phyloP scores from a whole-genome alignment of 2,888 invertebrate species.

The Hermaeophaga mercurialis region DNA sequence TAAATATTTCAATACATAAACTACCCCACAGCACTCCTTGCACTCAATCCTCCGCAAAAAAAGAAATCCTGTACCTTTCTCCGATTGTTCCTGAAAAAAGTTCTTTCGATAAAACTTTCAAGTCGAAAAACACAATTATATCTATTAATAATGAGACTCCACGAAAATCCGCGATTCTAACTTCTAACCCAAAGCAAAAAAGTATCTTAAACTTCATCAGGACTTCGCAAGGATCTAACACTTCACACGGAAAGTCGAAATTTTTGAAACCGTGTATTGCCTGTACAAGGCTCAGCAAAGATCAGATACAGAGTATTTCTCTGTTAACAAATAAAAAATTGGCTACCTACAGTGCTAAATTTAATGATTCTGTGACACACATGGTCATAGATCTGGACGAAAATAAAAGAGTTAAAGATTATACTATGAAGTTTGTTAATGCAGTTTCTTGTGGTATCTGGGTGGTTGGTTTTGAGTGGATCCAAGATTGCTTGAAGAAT shows the following conservation, averaged over 20 bases:
- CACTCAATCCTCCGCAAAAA: slow-evolving; percentile 11
- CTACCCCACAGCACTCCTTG: slow-evolving; percentile 31
- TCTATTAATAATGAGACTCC: slow-evolving; percentile 12
- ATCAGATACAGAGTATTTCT: slow-evolving; percentile 46
- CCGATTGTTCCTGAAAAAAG: slow-evolving; percentile 28
- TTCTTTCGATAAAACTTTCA: not conserved
- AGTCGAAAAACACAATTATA: not conserved
- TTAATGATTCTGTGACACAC: slow-evolving; percentile 50
- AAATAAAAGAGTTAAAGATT: slow-evolving; percentile 48
- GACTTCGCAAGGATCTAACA: slow-evolving; percentile 16
- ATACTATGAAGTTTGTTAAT: slow-evolving; percentile 62
- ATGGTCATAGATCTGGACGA: slow-evolving; percentile 51
- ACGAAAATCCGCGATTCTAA: slow-evolving; percentile 34
- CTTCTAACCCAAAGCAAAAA: slow-evolving; percentile 50
- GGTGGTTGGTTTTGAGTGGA: slow-evolving; percentile 65
- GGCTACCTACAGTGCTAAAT: slow-evolving; percentile 45
- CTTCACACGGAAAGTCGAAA: slow-evolving; percentile 9
- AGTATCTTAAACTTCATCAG: slow-evolving; percentile 50
- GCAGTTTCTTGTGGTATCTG: slow-evolving; percentile 65
- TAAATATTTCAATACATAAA: not conserved
- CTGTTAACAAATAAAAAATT: slow-evolving; percentile 50
- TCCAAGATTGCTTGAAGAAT: slow-evolving; percentile 57
- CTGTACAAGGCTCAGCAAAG: slow-evolving; percentile 47
- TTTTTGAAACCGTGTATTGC: slow-evolving; percentile 52
- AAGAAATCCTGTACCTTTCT: slow-evolving; percentile 26